A percentile compares a stretch with the other conserved stretches of the same genome.
phyloP scores from a whole-genome alignment of 2,113 vertebrate genomes.

The Caranx melampygus region DNA sequence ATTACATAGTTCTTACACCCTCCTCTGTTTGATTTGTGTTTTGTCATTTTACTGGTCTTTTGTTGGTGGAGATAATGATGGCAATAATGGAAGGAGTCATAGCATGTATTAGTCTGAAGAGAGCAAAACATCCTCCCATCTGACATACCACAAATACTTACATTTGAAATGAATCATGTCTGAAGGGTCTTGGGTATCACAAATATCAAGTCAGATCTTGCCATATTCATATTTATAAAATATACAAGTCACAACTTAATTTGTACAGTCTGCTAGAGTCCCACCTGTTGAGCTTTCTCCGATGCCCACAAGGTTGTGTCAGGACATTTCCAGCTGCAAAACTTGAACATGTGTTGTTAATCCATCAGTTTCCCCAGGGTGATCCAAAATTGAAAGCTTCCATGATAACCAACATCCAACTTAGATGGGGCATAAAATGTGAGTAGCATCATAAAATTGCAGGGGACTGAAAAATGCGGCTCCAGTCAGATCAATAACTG shows the following conservation, averaged over 20 bases:
- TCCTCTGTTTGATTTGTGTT: constrained; percentile 31
- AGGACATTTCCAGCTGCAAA: background rate
- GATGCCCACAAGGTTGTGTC: background rate
- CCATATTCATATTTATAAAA: background rate
- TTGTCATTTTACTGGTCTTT: constrained; percentile 15
- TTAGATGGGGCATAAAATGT: background rate
- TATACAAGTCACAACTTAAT: background rate
- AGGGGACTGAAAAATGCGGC: constrained; percentile 3
- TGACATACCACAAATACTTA: background rate
- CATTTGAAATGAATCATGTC: background rate
- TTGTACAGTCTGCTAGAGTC: background rate
- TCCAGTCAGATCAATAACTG: constrained; percentile 21
- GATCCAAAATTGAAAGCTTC: background rate
- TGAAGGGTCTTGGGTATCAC: too few species aligned
- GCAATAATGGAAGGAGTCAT: constrained; percentile 1
- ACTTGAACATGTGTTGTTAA: background rate
- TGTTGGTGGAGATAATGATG: background rate
- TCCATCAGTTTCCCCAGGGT: background rate
- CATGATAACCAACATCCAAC: background rate
- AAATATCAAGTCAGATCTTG: background rate
- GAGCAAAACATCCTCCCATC: background rate
- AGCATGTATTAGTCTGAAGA: background rate
- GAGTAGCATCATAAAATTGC: background rate
- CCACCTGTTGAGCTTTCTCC: background rate
- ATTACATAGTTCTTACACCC: constrained; percentile 20